These are phyloP conservation scores for Halcyon leucocephala DNA, from an alignment of 2,797 vertebrate species.

Conservation along the genomic window DNA sequence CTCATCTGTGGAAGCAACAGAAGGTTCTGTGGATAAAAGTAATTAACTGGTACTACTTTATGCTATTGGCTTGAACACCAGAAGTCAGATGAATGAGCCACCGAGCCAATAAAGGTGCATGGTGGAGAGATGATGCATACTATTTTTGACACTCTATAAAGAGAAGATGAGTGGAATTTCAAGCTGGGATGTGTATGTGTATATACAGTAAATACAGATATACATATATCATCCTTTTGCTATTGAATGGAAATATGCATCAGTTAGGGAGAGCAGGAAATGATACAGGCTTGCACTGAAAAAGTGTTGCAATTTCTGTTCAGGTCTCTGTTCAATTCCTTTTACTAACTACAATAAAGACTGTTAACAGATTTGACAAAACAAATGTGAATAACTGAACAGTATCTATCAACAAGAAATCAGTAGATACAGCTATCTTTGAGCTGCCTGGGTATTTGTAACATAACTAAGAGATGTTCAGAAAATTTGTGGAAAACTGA, in stretches of 20 bases:
- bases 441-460: constrained; percentile 7
- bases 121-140: neutral
- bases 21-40: neutral
- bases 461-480: neutral
- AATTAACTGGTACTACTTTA: neutral
- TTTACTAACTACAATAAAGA: neutral
- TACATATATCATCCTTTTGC: neutral
- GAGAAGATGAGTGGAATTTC: neutral
- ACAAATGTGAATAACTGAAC: neutral
- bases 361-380: constrained; percentile 1
- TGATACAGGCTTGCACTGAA: neutral
- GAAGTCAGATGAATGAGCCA: neutral
- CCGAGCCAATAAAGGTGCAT: neutral
- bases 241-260: neutral
- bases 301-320: neutral
- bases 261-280: neutral
- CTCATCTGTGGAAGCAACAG: neutral
- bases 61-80: neutral
- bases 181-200: neutral
- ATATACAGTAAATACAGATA: neutral
- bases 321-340: neutral
- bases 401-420: neutral
- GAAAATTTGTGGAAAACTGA: constrained; percentile 55
- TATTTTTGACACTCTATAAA: neutral
- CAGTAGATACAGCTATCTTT: neutral